Evolutionary conservation across 2,797 vertebrate genomes (phyloP), one percentile per base, ranked within the genome.

Genomic region (Ibycter americanus): DNA sequence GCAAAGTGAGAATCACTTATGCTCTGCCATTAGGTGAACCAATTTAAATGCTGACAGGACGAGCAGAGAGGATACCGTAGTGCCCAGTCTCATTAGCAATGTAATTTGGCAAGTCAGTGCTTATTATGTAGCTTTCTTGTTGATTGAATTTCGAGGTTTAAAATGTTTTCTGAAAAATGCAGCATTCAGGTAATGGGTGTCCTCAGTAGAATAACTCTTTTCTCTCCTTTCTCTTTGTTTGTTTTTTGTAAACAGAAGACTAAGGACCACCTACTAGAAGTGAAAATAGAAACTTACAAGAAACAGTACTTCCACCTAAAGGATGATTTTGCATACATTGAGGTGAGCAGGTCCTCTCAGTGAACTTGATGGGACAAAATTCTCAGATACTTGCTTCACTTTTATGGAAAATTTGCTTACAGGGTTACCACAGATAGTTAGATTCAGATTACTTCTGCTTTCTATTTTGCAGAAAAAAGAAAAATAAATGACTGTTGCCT

Each of bases 221-320:
- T 77, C 10, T 95, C 8, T 56, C 29, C 15, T 81, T 76, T 11
- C 54, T 62, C 7, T 87, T 32, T 26, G 32, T 56, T 22, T 56
- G 71, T 68, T 91, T 16, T 85, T 78, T 52, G 7, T 29, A 47
- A 68, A 36, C 94, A 99, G 99, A 97, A 97, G 66, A 98, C 97
- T 15, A 92, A 98, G 34, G 99, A 99, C 65, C 99, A 98, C 95
- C 99, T 99, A 94, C 93, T 99, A 42, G 99, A 99, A 96, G 97
- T 99, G 65, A 99, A 98, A 90, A 96, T 99, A 96, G 99, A 99
- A 94, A 99, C 99, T 9, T 99, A 98, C 36, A 99, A 97, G 85
- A 99, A 99, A 31, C 99, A 98, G 62, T 99, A 99, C 96, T 99
- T 99, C 97, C 99, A 99, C 97, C 99, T 99, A 40, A 98, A 98